Base-by-base conservation (phyloP, 2,113 vertebrate species). In the Anoura caudifer region DNA sequence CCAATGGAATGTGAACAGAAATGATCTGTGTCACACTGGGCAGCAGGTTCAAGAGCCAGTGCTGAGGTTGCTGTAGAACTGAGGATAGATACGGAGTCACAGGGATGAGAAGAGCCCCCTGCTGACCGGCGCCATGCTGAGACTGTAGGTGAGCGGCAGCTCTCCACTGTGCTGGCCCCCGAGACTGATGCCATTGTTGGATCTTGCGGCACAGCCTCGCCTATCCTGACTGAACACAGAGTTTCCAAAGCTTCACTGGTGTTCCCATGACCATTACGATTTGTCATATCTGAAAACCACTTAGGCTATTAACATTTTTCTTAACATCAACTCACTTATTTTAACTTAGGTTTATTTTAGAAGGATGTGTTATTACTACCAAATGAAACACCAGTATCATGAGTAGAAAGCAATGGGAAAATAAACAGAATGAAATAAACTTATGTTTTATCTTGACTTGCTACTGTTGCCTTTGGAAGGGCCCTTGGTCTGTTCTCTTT, bases 261-360 rank as follows among this genome's bases (percentile, higher is more conserved):
- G 59, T 73, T 36, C 56, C 54, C 41, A 20, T 26, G 38, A 65
- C 13, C 47, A 17, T 61, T 45, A 52, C 5, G 19, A 50, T 50
- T 73, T 43, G 36, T 65, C 41, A 10, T 79, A 41, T 70, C 33
- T 79, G 76, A 70, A 95, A 86, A 36, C 19, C 41, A 69, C 59
- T 38, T n/a, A 9, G 26, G 36, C n/a, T 80, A 28, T 65, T 19
- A 63, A 87, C 24, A 72, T n/a, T 86, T 90, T 61, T 36, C 80
- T 90, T 61, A 31, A 45, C 38, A 80, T 59, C 52, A 43, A 63
- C 22, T 43, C 63, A 73, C n/a, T 65, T 59, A 43, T 73, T 88
- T 88, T 88, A 50, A 84, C n/a, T 80, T 79, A 52, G 17, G 22
- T 79, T 77, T 93, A 67, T 83, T 90, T 83, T 95, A 75, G 61